Conservation (phyloP, 2,113 vertebrate genomes). For the Rhineura floridana region DNA sequence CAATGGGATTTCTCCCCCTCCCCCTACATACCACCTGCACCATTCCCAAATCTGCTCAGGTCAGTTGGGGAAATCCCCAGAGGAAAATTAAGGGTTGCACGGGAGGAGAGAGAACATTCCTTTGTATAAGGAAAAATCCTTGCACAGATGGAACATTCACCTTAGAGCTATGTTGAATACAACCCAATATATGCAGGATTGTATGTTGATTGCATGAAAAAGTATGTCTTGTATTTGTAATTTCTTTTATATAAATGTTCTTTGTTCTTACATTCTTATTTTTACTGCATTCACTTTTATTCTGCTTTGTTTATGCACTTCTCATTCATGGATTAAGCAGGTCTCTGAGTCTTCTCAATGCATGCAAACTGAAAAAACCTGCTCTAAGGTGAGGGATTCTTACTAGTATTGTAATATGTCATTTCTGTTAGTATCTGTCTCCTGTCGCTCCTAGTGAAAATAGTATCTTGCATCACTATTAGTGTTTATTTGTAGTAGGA, state of each 20-base stretch:
- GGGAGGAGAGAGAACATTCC: no score
- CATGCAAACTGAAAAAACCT: constrained; percentile 77
- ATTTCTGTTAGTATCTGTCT: constrained; percentile 18
- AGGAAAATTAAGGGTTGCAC: no score
- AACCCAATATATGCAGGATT: constrained; percentile 46
- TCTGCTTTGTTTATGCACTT: constrained; percentile 71
- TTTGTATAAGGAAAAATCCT: no score
- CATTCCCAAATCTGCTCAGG: no score
- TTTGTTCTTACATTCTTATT: constrained; percentile 48
- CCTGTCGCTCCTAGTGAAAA: not conserved
- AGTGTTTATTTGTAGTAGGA: not conserved
- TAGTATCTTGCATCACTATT: constrained; percentile 31
- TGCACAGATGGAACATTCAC: no score
- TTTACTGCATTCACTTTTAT: constrained; percentile 52
- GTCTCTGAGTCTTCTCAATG: constrained; percentile 77
- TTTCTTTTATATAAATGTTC: constrained; percentile 36
- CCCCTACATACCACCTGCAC: no score
- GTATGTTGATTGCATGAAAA: constrained; percentile 43
- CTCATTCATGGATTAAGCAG: constrained; percentile 69
- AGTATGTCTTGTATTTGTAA: constrained; percentile 53
- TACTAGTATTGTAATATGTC: constrained; percentile 40
- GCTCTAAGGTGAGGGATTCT: constrained; percentile 78
- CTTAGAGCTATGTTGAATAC: no score
- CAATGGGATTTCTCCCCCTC: no score
- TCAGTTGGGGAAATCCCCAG: no score